phyloP scores from a whole-genome alignment of 2,797 vertebrate species.

The Tamandua tetradactyla region DNA sequence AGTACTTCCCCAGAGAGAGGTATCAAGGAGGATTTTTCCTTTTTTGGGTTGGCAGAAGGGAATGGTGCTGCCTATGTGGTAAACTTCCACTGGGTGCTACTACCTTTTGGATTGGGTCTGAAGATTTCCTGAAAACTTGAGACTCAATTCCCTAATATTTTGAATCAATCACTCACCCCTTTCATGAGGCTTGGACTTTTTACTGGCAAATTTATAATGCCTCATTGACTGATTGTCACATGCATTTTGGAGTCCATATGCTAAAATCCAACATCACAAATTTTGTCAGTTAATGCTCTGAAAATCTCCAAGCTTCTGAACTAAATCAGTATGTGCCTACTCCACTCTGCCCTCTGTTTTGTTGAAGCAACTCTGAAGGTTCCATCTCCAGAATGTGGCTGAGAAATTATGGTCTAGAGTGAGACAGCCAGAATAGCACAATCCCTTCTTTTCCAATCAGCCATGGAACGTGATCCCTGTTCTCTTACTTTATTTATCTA shows the following conservation, averaged over 20 bases:
- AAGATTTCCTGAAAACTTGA: background rate
- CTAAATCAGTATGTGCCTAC: background rate
- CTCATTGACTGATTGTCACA: background rate
- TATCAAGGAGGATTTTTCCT: too few relatives aligned
- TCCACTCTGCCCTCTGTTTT: background rate
- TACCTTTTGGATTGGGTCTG: background rate
- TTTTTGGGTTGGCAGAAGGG: too few relatives aligned
- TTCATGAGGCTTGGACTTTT: background rate
- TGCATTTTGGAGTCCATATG: background rate
- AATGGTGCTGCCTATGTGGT: background rate
- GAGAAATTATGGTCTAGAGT: background rate
- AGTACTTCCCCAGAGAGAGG: too few relatives aligned
- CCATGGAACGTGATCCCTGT: background rate
- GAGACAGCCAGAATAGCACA: background rate
- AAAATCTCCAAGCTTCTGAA: background rate
- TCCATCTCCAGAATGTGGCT: background rate
- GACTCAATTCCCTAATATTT: background rate
- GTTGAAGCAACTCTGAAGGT: background rate
- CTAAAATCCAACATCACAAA: background rate
- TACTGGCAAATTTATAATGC: background rate
- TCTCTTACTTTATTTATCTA: background rate
- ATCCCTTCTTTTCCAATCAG: background rate
- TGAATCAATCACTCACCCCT: background rate
- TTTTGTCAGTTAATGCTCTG: background rate
- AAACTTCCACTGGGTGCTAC: background rate